These are phyloP conservation scores for Melanotaenia duboulayi DNA, from an alignment of 2,113 vertebrate species.

Conservation along the genomic window DNA sequence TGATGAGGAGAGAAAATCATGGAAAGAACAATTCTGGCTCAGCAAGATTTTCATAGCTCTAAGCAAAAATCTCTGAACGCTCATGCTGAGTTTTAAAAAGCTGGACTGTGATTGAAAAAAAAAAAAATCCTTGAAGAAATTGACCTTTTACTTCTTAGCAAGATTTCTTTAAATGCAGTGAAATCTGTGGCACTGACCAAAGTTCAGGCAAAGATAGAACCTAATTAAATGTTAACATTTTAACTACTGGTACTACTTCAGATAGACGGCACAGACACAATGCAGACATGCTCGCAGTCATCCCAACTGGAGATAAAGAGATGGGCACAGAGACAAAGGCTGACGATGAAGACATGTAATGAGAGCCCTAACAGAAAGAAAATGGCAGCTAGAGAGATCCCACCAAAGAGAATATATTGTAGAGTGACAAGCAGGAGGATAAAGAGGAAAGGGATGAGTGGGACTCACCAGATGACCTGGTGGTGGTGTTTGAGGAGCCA, in stretches of 20 bases:
- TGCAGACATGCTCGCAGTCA: constrained; percentile 51
- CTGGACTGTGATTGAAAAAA: neutral
- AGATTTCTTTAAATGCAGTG: constrained; percentile 32
- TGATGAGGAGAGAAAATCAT: constrained; percentile 30
- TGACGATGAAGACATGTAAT: constrained; percentile 33
- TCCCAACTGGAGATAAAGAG: constrained; percentile 32
- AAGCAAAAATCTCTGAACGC: constrained; percentile 1
- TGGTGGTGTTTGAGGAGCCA: constrained; percentile 60
- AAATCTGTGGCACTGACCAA: constrained; percentile 24
- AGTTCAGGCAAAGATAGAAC: constrained; percentile 21
- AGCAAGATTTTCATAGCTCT: constrained; percentile 11
- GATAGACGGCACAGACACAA: constrained; percentile 24
- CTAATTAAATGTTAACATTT: constrained; percentile 13
- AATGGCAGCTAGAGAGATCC: neutral
- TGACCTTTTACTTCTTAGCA: constrained; percentile 32
- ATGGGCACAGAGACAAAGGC: constrained; percentile 7
- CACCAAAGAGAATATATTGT: neutral
- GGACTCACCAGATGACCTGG: constrained; percentile 72
- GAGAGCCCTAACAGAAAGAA: constrained; percentile 1
- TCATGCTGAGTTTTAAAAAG: constrained; percentile 9
- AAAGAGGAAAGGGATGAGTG: neutral
- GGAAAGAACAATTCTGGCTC: constrained; percentile 11
- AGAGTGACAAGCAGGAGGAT: neutral
- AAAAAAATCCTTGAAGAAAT: neutral
- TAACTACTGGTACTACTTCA: constrained; percentile 38